Evolutionary conservation across 2,113 vertebrate species (phyloP).

Genomic region (Stigmatopora argus): DNA sequence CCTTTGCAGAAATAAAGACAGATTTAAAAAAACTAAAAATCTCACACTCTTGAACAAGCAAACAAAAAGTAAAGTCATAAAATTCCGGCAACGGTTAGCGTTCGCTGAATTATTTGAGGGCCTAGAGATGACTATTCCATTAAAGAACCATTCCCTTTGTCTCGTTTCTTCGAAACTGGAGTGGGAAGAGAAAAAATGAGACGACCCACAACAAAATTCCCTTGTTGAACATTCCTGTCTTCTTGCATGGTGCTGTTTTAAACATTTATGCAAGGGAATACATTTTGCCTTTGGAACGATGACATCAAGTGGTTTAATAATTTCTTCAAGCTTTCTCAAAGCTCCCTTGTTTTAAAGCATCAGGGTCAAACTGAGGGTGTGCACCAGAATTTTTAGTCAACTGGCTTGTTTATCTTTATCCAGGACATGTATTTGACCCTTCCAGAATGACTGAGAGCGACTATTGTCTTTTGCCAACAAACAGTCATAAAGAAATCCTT

Average conservation of each 20-base stretch:
- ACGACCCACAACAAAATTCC: conserved; percentile 36
- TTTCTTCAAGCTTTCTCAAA: conserved; percentile 1
- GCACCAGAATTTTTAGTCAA: neutral
- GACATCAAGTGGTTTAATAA: conserved; percentile 52
- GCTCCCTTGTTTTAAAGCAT: neutral
- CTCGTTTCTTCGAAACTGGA: conserved; percentile 37
- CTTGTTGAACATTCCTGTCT: conserved; percentile 35
- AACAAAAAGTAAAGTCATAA: conserved; percentile 21
- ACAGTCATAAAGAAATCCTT: conserved; percentile 14
- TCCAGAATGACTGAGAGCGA: neutral
- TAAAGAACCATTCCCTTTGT: conserved; percentile 48
- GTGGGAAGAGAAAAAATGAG: conserved; percentile 38
- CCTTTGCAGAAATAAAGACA: conserved; percentile 62
- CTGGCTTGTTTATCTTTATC: conserved; percentile 22
- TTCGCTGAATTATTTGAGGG: conserved; percentile 20
- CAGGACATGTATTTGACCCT: conserved; percentile 5
- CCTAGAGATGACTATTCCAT: conserved; percentile 33
- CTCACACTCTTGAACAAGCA: neutral
- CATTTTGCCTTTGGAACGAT: conserved; percentile 39
- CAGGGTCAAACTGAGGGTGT: conserved; percentile 2
- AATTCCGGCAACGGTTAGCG: conserved; percentile 5
- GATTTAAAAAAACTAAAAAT: neutral
- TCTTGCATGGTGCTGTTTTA: conserved; percentile 30
- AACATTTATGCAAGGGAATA: conserved; percentile 20
- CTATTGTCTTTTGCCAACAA: conserved; percentile 3